These are phyloP conservation scores for Schizaphis graminum DNA, from an alignment of 2,888 invertebrate genomes.

Conservation along the genomic window DNA sequence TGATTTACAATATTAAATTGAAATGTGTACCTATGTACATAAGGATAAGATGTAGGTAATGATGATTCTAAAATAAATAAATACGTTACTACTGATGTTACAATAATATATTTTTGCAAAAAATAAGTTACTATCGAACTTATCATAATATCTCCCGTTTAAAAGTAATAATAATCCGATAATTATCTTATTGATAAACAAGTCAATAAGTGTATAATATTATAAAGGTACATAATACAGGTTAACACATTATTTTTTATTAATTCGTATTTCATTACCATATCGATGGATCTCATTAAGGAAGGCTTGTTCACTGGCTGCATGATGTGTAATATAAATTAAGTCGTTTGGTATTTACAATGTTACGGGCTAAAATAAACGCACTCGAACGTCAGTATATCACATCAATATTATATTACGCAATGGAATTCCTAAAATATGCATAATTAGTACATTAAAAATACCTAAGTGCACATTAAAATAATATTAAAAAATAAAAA, in stretches of 20 bases:
- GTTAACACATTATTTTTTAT: background rate
- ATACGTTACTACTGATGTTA: background rate
- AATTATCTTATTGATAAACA: background rate
- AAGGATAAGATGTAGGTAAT: background rate
- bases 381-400: conserved; percentile 16
- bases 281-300: background rate
- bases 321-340: background rate
- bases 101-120: background rate
- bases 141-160: background rate
- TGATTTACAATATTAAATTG: background rate
- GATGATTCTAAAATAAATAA: background rate
- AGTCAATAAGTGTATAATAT: background rate
- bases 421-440: conserved; percentile 32
- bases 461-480: background rate
- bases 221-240: background rate
- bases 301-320: background rate
- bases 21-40: background rate
- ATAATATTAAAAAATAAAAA: background rate
- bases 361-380: background rate
- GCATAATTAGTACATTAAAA: conserved; percentile 32
- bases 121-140: background rate
- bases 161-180: background rate
- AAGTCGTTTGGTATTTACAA: conserved; percentile 4
- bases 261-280: background rate
- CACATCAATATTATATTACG: conserved; percentile 3